Evolutionary conservation across 1,140 invertebrate genomes (phyloP).

Genomic region (Lycorma delicatula): DNA sequence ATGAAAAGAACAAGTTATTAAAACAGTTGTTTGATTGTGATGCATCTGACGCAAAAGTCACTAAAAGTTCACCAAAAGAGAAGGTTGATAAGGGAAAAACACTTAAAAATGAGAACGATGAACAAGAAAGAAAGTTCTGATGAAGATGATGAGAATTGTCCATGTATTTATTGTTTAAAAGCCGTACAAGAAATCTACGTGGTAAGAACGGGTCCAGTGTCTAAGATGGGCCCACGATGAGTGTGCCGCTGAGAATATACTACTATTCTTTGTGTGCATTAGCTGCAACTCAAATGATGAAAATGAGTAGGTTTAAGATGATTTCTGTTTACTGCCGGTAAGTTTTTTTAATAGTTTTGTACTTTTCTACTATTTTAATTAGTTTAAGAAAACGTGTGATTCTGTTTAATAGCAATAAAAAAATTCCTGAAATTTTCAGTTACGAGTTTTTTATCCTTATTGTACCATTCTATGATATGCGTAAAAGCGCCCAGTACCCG

Average conservation of each 20-base stretch:
- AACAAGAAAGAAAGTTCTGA: neutral
- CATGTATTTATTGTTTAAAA: neutral
- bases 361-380: neutral
- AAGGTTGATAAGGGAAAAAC: neutral
- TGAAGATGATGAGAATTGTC: neutral
- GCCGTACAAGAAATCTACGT: neutral
- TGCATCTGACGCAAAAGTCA: neutral
- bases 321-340: neutral
- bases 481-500: constrained; percentile 1
- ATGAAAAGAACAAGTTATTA: neutral
- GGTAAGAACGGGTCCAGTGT: neutral
- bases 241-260: neutral
- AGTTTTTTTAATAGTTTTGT: neutral
- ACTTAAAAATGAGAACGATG: neutral
- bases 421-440: neutral
- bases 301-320: neutral
- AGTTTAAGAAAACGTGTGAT: neutral
- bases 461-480: neutral
- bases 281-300: neutral
- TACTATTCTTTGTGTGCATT: neutral
- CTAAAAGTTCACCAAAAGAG: neutral
- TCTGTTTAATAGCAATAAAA: neutral
- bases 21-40: neutral
- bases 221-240: neutral
- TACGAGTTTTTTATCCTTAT: neutral